A percentile compares a stretch with the other conserved stretches of the same genome.
Conservation (phyloP, 2,113 vertebrate genomes). For the Lota lota region DNA sequence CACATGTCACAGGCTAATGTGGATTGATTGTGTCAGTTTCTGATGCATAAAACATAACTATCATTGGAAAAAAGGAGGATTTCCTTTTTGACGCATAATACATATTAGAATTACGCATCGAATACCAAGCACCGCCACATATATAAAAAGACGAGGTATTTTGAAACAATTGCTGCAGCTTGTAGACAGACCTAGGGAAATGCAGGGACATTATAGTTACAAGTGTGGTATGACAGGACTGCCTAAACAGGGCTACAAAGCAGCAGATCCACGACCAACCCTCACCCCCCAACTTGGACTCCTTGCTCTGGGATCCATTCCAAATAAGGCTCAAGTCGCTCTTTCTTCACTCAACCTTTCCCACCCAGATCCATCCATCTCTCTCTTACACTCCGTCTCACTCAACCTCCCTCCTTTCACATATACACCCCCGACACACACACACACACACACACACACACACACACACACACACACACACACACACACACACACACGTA, state of each 20-base stretch:
- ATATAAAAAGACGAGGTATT: too few species aligned
- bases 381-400: conserved; percentile 8
- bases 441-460: not conserved
- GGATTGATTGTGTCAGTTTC: too few species aligned
- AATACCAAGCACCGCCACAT: too few species aligned
- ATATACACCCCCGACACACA: not conserved
- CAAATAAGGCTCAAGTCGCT: conserved; percentile 57
- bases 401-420: not conserved
- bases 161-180: too few species aligned
- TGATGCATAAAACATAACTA: too few species aligned
- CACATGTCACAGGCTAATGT: too few species aligned
- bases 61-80: too few species aligned
- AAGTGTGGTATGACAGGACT: conserved; percentile 24
- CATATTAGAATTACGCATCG: too few species aligned
- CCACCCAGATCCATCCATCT: conserved; percentile 45
- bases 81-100: too few species aligned
- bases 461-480: conserved; percentile 6
- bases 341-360: conserved; percentile 38
- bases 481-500: conserved; percentile 11
- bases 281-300: conserved; percentile 49
- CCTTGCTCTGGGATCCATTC: conserved; percentile 52
- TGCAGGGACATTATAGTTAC: conserved; percentile 16
- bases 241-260: conserved; percentile 25
- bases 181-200: not conserved
- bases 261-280: conserved; percentile 43